phyloP scores from a whole-genome alignment of 2,113 vertebrate genomes.

The Poicephalus gulielmi region DNA sequence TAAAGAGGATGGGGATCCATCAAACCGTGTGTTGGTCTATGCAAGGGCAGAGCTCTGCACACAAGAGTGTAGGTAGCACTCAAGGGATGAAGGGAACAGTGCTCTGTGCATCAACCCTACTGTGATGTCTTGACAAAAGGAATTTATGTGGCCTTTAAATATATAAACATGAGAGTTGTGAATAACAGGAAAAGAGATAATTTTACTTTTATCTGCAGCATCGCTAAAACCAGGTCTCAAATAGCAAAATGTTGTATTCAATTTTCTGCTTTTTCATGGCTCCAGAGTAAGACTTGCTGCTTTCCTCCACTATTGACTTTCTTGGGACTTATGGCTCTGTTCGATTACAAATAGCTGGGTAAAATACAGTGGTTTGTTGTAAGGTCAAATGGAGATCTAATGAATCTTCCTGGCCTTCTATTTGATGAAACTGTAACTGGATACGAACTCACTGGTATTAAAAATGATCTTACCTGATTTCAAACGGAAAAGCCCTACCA shows the following conservation, averaged over 20 bases:
- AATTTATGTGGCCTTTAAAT: conserved; percentile 13
- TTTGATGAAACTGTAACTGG: background rate
- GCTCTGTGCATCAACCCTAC: background rate
- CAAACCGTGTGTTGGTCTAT: accelerated
- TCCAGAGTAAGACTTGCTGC: background rate
- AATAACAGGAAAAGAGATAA: background rate
- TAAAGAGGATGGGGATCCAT: background rate
- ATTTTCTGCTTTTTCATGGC: background rate
- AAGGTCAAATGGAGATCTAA: background rate
- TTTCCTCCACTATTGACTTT: background rate
- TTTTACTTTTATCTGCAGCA: background rate
- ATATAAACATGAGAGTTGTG: background rate
- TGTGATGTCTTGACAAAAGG: background rate
- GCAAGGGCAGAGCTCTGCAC: background rate
- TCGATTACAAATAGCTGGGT: background rate
- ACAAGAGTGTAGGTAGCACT: accelerated
- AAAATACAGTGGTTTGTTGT: background rate
- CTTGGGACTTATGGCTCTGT: background rate
- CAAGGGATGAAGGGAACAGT: background rate
- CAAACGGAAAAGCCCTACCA: background rate
- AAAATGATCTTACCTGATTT: background rate
- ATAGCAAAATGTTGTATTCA: background rate
- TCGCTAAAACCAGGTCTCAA: background rate
- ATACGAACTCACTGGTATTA: background rate
- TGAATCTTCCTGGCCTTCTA: background rate